Evolutionary conservation across 2,888 invertebrate species (phyloP).

Genomic region (Ceriagrion tenellum): DNA sequence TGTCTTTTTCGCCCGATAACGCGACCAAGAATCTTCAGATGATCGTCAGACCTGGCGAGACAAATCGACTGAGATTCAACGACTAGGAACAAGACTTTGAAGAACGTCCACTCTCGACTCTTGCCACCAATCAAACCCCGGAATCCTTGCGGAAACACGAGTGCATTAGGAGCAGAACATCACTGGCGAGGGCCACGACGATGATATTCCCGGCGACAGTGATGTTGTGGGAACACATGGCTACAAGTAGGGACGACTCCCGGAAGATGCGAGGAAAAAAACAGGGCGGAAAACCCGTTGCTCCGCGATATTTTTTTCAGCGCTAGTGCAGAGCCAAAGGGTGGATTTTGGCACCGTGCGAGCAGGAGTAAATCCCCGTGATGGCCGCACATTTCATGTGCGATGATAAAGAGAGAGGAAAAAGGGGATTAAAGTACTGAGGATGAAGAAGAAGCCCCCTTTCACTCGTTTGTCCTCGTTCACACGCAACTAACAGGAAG

Average conservation of each 20-base stretch:
- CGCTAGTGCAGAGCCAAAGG: neutral
- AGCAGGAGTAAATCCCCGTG: constrained; percentile 34
- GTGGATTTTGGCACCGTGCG: constrained; percentile 27
- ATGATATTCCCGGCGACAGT: neutral
- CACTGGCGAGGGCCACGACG: neutral
- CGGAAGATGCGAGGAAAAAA: neutral
- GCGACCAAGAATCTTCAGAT: neutral
- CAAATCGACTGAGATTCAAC: too few relatives aligned
- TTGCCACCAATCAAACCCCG: neutral
- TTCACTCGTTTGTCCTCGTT: neutral
- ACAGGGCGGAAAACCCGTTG: neutral
- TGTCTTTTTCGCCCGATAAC: neutral
- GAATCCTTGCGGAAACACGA: neutral
- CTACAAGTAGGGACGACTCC: neutral
- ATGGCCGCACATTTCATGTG: constrained; percentile 35
- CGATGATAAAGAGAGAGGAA: constrained; percentile 6
- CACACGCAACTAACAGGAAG: constrained; percentile 35
- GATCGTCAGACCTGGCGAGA: neutral
- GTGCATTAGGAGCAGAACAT: neutral
- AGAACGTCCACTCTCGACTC: neutral
- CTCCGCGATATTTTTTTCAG: neutral
- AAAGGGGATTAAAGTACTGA: neutral
- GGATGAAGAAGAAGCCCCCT: neutral
- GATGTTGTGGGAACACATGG: neutral
- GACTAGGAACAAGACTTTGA: neutral